Evolutionary conservation across 2,888 invertebrate genomes (phyloP).

Genomic region (Strigamia maritima): DNA sequence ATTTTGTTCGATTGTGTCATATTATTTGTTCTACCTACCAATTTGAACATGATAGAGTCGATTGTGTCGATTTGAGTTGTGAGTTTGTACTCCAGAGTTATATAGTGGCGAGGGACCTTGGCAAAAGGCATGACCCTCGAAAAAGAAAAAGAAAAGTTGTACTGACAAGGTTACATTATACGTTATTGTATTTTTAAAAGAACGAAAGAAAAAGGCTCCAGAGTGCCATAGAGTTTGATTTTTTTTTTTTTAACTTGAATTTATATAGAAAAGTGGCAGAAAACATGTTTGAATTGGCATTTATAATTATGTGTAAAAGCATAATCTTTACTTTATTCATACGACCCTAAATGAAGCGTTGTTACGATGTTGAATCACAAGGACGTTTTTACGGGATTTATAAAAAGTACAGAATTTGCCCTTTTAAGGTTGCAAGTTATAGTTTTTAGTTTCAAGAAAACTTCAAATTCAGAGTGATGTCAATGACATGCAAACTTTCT

Average conservation of each 20-base stretch:
- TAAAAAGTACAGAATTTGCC: too few relatives aligned
- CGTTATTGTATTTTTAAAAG: not conserved
- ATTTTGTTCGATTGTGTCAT: not conserved
- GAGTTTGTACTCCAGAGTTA: not conserved
- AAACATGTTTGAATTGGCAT: too few relatives aligned
- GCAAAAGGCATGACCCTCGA: not conserved
- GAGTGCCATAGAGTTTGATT: too few relatives aligned
- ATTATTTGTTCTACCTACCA: not conserved
- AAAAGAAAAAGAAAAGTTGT: conserved; percentile 12
- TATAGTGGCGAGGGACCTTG: not conserved
- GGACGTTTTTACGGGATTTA: too few relatives aligned
- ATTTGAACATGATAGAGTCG: conserved; percentile 1
- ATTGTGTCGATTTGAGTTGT: not conserved
- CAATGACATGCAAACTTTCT: not conserved
- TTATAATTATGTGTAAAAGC: too few relatives aligned
- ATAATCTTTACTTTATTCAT: too few relatives aligned
- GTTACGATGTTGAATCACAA: too few relatives aligned
- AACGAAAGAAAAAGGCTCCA: not conserved
- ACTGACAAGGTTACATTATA: not conserved
- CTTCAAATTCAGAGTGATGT: not conserved
- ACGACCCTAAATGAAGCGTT: too few relatives aligned
- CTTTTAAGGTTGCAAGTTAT: too few relatives aligned
- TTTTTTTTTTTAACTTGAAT: too few relatives aligned
- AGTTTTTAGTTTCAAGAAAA: not conserved
- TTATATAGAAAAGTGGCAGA: too few relatives aligned